Conservation (phyloP, 2,797 vertebrate species). For the Aeoliscus strigatus region DNA sequence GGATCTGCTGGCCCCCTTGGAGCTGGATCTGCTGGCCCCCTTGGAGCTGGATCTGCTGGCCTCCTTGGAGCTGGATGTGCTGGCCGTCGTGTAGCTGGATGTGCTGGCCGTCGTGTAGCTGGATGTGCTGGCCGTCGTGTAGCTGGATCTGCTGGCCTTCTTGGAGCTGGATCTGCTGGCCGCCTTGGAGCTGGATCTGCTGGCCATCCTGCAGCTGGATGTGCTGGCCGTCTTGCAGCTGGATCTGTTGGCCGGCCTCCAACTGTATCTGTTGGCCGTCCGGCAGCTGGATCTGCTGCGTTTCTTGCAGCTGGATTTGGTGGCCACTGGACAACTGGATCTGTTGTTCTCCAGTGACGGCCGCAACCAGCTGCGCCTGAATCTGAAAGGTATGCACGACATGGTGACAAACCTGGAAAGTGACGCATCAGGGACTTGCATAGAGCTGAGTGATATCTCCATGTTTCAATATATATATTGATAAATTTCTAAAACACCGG, state of each 20-base stretch:
- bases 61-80: slow-evolving; percentile 26
- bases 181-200: slow-evolving; percentile 39
- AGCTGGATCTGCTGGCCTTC: slow-evolving; percentile 37
- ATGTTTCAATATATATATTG: too few relatives aligned
- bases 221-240: slow-evolving; percentile 54
- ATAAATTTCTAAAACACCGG: too few relatives aligned
- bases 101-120: slow-evolving; percentile 74
- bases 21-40: slow-evolving; percentile 48
- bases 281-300: slow-evolving; percentile 54
- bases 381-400: slow-evolving; percentile 50
- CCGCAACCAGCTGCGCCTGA: slow-evolving; percentile 68
- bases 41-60: slow-evolving; percentile 44
- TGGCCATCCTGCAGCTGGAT: slow-evolving; percentile 40
- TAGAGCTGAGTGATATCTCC: background rate
- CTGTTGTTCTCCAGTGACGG: slow-evolving; percentile 55
- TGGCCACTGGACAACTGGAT: slow-evolving; percentile 33
- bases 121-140: too few relatives aligned
- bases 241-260: slow-evolving; percentile 84
- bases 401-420: slow-evolving; percentile 8
- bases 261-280: slow-evolving; percentile 31
- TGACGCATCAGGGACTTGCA: background rate
- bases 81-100: slow-evolving; percentile 70
- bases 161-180: slow-evolving; percentile 42
- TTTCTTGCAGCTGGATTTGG: slow-evolving; percentile 71
- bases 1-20: slow-evolving; percentile 60